These are phyloP conservation scores for Siniperca knerii DNA, from an alignment of 2,113 vertebrate genomes.

Conservation along the genomic window DNA sequence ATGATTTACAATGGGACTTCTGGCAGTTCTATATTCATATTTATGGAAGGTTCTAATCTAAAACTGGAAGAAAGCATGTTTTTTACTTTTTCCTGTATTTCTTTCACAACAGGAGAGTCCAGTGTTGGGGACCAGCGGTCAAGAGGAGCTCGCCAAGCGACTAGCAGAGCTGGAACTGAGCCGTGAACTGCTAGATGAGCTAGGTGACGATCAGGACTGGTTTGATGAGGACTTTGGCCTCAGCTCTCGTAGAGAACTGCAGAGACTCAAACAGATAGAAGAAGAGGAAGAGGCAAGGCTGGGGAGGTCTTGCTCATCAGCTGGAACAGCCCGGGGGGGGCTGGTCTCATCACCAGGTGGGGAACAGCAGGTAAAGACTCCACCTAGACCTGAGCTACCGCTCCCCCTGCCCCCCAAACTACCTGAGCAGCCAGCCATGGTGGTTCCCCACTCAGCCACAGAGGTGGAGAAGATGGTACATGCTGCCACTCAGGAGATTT, in stretches of 20 bases:
- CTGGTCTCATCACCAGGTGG: conserved; percentile 49
- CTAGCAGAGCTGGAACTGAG: conserved; percentile 94
- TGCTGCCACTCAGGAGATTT: conserved; percentile 89
- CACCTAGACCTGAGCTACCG: conserved; percentile 84
- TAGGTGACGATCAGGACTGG: conserved; percentile 98
- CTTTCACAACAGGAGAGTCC: conserved; percentile 88
- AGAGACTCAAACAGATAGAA: conserved; percentile 85
- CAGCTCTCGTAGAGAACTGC: conserved; percentile 89
- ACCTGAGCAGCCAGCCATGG: conserved; percentile 88
- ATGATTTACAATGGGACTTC: background rate
- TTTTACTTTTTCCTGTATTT: background rate
- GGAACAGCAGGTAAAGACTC: conserved; percentile 77
- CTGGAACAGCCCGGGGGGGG: conserved; percentile 42
- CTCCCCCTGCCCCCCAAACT: conserved; percentile 82
- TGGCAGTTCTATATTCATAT: background rate
- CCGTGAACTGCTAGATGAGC: conserved; percentile 88
- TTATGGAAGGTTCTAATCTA: background rate
- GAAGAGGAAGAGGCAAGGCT: conserved; percentile 68
- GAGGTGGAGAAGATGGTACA: conserved; percentile 92
- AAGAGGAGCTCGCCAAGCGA: conserved; percentile 94
- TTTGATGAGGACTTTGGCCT: conserved; percentile 99
- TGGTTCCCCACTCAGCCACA: conserved; percentile 89
- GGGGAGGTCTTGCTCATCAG: conserved; percentile 47
- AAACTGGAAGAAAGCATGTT: background rate
- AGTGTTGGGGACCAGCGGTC: conserved; percentile 90